Base-by-base conservation (phyloP, 2,113 vertebrate species). In the Cryptomyrus ogoouensis region DNA sequence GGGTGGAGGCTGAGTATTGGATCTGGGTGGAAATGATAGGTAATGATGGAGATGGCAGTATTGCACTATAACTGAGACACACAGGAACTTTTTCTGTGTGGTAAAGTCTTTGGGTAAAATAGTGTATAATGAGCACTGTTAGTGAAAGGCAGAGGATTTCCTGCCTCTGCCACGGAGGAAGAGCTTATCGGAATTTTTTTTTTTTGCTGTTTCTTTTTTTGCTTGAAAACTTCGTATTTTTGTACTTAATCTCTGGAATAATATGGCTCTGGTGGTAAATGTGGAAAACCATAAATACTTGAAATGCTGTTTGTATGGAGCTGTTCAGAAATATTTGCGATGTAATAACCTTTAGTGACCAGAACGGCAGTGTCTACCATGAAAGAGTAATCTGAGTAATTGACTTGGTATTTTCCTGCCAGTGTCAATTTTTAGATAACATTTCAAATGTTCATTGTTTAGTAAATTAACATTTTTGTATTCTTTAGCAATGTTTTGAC, bases 201-300 rank as follows among this genome's bases (percentile, higher is more conserved):
- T 84, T 24, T 83, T 10, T 3, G 49, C 50, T 53, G 3, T 53
- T 49, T 52, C 1, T 84, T 52, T 19, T 58, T 19, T 13, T 89
- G 27, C 35, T 89, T 83, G 27, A 83, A 44, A 10, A n/a, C 19
- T 83, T 42, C 2, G 24, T 87, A 58, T 52, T 93, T 91, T 93
- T 89, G 50, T 35, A 91, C 90, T 93, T 91, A 92, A 90, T 91
- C 92, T 94, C 91, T 93, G 89, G 91, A 91, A 91, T 91, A 89
- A 49, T 91, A 91, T 91, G 91, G 89, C 80, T 80, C 53, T 89
- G 89, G 89, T 92, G 89, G 89, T 89, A 88, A 47, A 91, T 90
- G 88, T 91, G 91, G 53, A 93, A 27, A 93, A 92, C 93, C 91
- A 91, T 94, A 83, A 92, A 95, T 96, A 96, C 96, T 96, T 96